Evolutionary conservation across 2,797 vertebrate species (phyloP).

Genomic region (Melanotaenia pygmaea): DNA sequence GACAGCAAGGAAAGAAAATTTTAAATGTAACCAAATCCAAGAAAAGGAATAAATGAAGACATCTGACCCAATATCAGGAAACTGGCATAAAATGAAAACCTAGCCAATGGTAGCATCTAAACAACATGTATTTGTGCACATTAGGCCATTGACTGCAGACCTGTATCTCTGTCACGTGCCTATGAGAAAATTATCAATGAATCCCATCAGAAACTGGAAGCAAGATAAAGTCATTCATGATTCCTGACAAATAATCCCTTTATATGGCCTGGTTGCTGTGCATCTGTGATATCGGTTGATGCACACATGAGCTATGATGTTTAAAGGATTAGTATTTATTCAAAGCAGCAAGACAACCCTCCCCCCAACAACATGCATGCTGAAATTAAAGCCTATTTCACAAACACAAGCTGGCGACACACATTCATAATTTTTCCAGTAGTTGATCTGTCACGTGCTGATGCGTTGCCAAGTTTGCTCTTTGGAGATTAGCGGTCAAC

Average conservation of each 20-base stretch:
- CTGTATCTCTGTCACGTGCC: conserved; percentile 20
- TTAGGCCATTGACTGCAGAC: background rate
- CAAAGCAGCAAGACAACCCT: conserved; percentile 41
- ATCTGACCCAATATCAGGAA: background rate
- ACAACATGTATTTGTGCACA: background rate
- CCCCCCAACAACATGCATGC: conserved; percentile 32
- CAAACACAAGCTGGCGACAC: conserved; percentile 58
- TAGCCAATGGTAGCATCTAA: conserved; percentile 15
- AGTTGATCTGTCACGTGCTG: conserved; percentile 64
- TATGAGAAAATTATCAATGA: conserved; percentile 46
- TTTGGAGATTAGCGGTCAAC: conserved; percentile 62
- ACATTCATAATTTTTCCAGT: conserved; percentile 69
- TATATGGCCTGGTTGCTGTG: conserved; percentile 25
- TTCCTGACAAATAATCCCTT: conserved; percentile 61
- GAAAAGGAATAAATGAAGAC: background rate
- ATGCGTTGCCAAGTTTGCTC: conserved; percentile 50
- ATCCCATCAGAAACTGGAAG: conserved; percentile 32
- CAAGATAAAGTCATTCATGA: conserved; percentile 70
- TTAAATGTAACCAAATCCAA: background rate
- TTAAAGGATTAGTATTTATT: conserved; percentile 68
- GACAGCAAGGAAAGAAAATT: background rate
- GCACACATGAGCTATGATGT: conserved; percentile 65
- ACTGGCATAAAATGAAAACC: background rate
- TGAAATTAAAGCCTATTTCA: conserved; percentile 41
- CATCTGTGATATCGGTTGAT: conserved; percentile 43